Conservation (phyloP, 1,140 invertebrate genomes). For the Rhagoletis zephyria region DNA sequence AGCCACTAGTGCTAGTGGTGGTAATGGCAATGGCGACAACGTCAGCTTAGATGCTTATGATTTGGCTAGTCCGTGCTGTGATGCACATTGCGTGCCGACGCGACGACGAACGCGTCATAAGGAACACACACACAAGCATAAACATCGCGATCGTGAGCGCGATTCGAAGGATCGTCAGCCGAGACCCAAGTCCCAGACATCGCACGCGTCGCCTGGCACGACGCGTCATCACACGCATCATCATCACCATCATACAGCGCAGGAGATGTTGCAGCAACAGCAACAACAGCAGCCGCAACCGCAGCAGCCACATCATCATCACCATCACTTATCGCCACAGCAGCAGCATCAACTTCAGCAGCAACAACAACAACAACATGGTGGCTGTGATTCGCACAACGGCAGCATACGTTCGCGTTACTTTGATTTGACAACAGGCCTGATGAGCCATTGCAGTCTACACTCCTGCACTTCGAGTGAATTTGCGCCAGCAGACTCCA, state of each 20-base stretch:
- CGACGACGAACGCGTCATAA: conserved; percentile 78
- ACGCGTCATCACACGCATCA: conserved; percentile 54
- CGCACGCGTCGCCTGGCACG: conserved; percentile 69
- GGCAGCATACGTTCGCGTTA: conserved; percentile 71
- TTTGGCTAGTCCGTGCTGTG: conserved; percentile 86
- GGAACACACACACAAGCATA: conserved; percentile 78
- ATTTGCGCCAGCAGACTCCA: conserved; percentile 79
- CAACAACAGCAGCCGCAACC: conserved; percentile 55
- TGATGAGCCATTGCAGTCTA: conserved; percentile 84
- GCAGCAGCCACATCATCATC: conserved; percentile 61
- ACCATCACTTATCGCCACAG: conserved; percentile 54
- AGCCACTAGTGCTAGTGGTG: not conserved
- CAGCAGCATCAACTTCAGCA: conserved; percentile 51
- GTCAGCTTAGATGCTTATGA: conserved; percentile 87
- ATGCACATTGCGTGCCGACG: conserved; percentile 86
- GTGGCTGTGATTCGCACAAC: conserved; percentile 60
- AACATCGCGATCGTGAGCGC: conserved; percentile 71
- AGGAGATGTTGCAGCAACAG: not conserved
- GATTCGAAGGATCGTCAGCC: conserved; percentile 65
- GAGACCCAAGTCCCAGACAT: conserved; percentile 72
- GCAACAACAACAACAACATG: conserved; percentile 55
- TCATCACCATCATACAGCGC: conserved; percentile 55
- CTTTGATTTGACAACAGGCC: conserved; percentile 77
- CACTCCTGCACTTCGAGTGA: conserved; percentile 86
- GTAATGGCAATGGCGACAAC: conserved; percentile 77